Evolutionary conservation across 1,140 invertebrate genomes (phyloP).

Genomic region (Druon quercuslanigerum): DNA sequence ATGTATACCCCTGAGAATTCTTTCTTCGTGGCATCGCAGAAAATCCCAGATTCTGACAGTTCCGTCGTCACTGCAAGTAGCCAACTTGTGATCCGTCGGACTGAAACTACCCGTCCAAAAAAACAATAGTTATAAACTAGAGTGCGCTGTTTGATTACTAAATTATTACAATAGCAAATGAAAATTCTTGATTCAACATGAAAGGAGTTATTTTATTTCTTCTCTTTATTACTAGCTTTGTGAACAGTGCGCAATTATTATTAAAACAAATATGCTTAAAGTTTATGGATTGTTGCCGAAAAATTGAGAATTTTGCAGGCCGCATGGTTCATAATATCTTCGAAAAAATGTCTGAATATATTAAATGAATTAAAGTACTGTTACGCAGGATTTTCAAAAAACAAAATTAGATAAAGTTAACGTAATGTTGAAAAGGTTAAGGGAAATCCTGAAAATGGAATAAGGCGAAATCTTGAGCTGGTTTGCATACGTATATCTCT

Average conservation of each 20-base stretch:
- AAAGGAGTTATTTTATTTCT: constrained; percentile 9
- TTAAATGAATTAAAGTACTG: too few relatives aligned
- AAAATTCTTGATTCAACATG: constrained; percentile 40
- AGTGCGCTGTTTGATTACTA: constrained; percentile 53
- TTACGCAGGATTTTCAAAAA: too few relatives aligned
- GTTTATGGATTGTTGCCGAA: too few relatives aligned
- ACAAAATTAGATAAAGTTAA: too few relatives aligned
- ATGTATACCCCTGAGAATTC: constrained; percentile 90
- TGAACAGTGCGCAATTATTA: neutral
- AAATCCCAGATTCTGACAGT: constrained; percentile 99
- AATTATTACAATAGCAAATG: constrained; percentile 43
- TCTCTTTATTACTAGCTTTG: neutral
- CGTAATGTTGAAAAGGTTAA: too few relatives aligned
- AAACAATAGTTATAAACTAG: constrained; percentile 62
- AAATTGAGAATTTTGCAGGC: too few relatives aligned
- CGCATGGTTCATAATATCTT: too few relatives aligned
- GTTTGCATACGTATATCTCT: too few relatives aligned
- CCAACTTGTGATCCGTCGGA: constrained; percentile 98
- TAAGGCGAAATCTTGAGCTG: too few relatives aligned
- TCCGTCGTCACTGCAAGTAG: constrained; percentile 99
- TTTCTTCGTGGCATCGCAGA: constrained; percentile 96
- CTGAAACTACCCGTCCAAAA: constrained; percentile 89
- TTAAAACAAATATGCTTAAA: too few relatives aligned
- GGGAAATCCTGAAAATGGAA: too few relatives aligned
- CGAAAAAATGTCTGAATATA: too few relatives aligned